Evolutionary conservation across 2,888 invertebrate genomes (phyloP), one percentile per base, ranked within the genome.

Genomic region (Pristionchus japonicus): DNA sequence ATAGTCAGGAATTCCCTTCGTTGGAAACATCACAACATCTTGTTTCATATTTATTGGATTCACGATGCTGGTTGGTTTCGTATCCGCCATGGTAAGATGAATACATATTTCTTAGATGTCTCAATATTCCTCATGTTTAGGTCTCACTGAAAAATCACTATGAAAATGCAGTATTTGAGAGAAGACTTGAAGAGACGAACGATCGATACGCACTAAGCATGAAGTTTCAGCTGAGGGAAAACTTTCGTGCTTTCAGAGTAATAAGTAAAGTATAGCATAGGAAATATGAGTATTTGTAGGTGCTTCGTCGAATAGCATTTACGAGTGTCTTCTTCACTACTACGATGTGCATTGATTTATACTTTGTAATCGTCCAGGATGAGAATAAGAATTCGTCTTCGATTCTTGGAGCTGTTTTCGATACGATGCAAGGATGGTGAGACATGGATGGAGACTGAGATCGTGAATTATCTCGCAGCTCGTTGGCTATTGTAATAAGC

Each of bases 171-270:
- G 20, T 31, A 31, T 64, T 31, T 13, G 64, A 64, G 34, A 64
- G 31, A 34, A 31, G 64, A 64, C 34, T 64, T 13, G 64, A 15
- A 31, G 64, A 64, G 31, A 31, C 64, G 9, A 74, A 37, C 23
- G 70, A 74, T 23, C 20, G 9, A 20, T 74, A 74, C 23, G 34
- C 70, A 40, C 70, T 74, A 1, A 74, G 70, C 70, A 37, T 74
- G 3, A 37, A 40, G 70, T 74, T 74, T 40, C 70, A 74, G 23
- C 23, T 74, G 40, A 74, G 23, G 40, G 70, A 74, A 20, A 74
- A 74, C 23, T 74, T 74, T 74, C 70, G 70, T 40, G 70, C 70
- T 15, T 74, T 74, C 70, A 74, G 40, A 40, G 70, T 74, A 74
- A 15, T 11, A n/a, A n/a, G n/a, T n/a, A n/a, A n/a, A n/a, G n/a